phyloP scores from a whole-genome alignment of 2,888 invertebrate species.

The Lasioglossum oenotherae region DNA sequence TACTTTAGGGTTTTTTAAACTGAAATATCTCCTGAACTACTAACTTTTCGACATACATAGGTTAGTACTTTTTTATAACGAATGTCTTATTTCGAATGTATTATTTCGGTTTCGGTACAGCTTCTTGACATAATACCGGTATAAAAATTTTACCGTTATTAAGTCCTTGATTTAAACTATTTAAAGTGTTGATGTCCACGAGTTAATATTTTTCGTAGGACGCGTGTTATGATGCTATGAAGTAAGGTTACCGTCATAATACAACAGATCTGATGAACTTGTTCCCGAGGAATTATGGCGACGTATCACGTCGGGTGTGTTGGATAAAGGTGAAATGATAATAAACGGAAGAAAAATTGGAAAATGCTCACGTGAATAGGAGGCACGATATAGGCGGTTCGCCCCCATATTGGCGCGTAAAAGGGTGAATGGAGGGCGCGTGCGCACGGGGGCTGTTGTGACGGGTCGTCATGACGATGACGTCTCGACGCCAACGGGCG shows the following conservation, averaged over 20 bases:
- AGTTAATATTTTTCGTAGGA: neutral
- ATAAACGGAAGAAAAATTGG: neutral
- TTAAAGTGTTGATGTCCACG: neutral
- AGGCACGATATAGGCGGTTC: neutral
- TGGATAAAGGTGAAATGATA: neutral
- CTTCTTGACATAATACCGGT: too few species aligned
- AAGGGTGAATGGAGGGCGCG: conserved; percentile 28
- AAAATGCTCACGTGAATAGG: neutral
- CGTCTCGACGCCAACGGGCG: conserved; percentile 66
- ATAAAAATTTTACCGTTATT: too few species aligned
- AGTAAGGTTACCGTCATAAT: neutral
- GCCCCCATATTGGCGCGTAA: conserved; percentile 28
- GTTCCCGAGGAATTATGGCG: neutral
- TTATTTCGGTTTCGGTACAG: too few species aligned
- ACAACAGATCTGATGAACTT: neutral
- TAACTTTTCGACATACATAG: too few species aligned
- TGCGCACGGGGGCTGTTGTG: conserved; percentile 50
- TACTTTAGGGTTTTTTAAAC: too few species aligned
- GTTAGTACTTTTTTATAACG: too few species aligned
- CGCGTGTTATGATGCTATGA: neutral
- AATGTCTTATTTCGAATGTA: too few species aligned
- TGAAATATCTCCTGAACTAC: too few species aligned
- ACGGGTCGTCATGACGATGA: conserved; percentile 59
- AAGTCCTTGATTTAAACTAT: too few species aligned
- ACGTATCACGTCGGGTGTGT: neutral